Evolutionary conservation across 2,113 vertebrate species (phyloP).

Genomic region (Neotragus pygmaeus): DNA sequence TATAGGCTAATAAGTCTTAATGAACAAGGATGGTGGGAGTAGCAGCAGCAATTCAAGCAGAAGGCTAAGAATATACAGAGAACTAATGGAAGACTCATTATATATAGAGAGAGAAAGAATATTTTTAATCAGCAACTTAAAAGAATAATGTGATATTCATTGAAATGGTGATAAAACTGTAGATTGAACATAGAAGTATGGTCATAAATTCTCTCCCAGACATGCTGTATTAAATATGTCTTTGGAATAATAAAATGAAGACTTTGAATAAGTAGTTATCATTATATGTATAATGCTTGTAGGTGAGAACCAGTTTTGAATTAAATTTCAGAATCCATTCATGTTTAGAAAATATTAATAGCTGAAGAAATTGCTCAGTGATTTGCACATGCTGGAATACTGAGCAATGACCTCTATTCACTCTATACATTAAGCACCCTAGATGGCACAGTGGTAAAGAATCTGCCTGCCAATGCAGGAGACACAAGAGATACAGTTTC

Average conservation of each 20-base stretch:
- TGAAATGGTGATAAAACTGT: not conserved
- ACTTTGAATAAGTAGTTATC: not conserved
- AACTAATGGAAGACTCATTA: not conserved
- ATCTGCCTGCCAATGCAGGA: not conserved
- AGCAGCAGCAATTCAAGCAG: not conserved
- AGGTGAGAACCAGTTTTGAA: not conserved
- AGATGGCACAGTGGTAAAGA: not conserved
- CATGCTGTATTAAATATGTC: not conserved
- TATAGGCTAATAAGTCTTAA: not conserved
- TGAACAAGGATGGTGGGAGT: not conserved
- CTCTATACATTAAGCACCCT: not conserved
- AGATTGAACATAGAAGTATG: not conserved
- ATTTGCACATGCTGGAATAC: not conserved
- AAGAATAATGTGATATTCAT: not conserved
- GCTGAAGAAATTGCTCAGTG: not conserved
- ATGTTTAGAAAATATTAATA: not conserved
- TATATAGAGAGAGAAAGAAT: not conserved
- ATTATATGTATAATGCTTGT: not conserved
- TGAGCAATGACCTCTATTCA: not conserved
- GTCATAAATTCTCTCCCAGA: not conserved
- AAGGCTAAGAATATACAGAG: not conserved
- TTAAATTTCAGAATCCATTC: not conserved
- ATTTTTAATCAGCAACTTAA: not conserved
- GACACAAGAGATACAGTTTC: not conserved
- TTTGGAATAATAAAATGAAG: not conserved